Base-by-base conservation (phyloP, 2,113 vertebrate genomes). In the Myotis yumanensis region DNA sequence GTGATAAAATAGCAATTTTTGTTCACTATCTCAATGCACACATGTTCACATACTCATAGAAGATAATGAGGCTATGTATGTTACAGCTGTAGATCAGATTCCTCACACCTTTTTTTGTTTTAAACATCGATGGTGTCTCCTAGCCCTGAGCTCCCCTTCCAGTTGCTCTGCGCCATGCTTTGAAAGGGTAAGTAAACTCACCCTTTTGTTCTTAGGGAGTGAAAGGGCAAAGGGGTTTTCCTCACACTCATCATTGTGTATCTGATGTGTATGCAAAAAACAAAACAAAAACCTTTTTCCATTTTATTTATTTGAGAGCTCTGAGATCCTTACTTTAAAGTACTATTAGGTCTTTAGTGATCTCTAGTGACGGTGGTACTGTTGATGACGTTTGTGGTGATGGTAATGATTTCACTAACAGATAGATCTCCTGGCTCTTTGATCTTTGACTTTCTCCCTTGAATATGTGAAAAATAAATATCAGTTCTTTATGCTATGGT, bases 171-270 rank as follows among this genome's bases (percentile, higher is more conserved):
- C 9, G 3, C 7, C 16, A 0, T 62, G 16, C 52, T 92, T 28
- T 51, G 48, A 7, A 11, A 52, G 37, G 32, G 30, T 40, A 87
- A 69, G 69, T 57, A 66, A 84, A 46, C 18, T n/a, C 5, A 48
- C 28, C 7, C 25, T 37, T 72, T 32, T 20, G 32, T 81, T 96
- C 37, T 46, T 96, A 93, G 96, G 88, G 97, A 95, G 57, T 82
- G 66, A 51, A 52, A 94, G 77, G 93, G 87, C 90, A 95, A 68
- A 93, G 92, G 89, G 88, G 71, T 96, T 98, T 98, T 96, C 98
- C 98, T 97, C 30, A 16, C 0, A 30, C 48, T 96, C 96, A 95
- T 91, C 91, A 89, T 90, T 51, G n/a, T 30, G 48, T 22, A 35
- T 51, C 57, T 79, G 57, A 77, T 64, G 30, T 1, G 2, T 48